Evolutionary conservation across 1,140 invertebrate genomes (phyloP), one percentile per base, ranked within the genome.

Genomic region (Charaxes varanes): DNA sequence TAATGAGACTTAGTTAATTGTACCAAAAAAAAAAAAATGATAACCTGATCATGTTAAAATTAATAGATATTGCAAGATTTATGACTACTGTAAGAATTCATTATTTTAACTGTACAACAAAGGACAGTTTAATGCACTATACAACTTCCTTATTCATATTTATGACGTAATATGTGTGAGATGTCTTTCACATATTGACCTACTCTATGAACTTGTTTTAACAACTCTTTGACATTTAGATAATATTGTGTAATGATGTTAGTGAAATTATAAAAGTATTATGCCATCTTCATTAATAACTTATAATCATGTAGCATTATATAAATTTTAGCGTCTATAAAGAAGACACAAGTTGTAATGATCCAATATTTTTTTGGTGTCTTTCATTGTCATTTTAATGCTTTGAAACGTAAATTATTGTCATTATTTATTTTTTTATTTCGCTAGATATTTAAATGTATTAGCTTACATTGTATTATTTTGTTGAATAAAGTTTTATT

Each of bases 381-480:
- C 10, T 2, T 23, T 8, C n/a, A 8, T 23, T 23, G 22, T 15
- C 15, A 17, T 1, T 17, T 7, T 17, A 10, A 43, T 35, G 26
- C 18, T 34, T 15, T 22, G 8, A 26, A 42, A 6, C 13, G 27
- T 41, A 48, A 48, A 37, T 41, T 42, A 38, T 42, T 49, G 22
- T 46, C 43, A 40, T 32, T 53, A 55, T 55, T 55, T 55, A 55
- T n/a, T 55, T 51, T 19, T 34, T 13, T 40, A 53, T 53, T 28
- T 34, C 27, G 4, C 36, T 41, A 34, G 32, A 15, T 46, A 26
- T 37, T 23, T 38, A 46, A 42, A 42, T 55, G 42, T 55, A 43
- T 32, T 36, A 41, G 33, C 10, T 38, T 15, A 41, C 31, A 40
- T 43, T 48, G 40, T 46, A 51, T 56, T 44, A 47, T 50, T 43